A percentile compares a stretch with the other conserved stretches of the same genome.
Evolutionary conservation across 1,140 invertebrate species (phyloP).

Genomic region (Drepana arcuata): DNA sequence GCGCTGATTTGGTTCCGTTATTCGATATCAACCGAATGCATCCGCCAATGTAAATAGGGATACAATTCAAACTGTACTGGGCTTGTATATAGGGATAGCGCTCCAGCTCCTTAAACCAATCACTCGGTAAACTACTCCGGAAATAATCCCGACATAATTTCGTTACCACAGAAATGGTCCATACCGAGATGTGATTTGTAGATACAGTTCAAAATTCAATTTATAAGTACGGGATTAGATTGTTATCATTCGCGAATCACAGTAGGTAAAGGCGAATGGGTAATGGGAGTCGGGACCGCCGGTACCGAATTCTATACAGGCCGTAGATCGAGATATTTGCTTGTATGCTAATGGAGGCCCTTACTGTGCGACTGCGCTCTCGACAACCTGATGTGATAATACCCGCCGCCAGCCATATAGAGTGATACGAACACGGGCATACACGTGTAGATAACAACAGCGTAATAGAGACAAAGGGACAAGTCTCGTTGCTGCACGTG

Average conservation of each 20-base stretch:
- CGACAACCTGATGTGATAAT: slow-evolving; percentile 61
- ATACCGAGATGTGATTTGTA: too few relatives aligned
- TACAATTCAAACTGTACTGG: too few relatives aligned
- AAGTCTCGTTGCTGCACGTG: slow-evolving; percentile 25
- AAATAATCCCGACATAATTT: too few relatives aligned
- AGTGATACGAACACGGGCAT: slow-evolving; percentile 53
- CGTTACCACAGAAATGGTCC: too few relatives aligned
- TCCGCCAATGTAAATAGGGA: too few relatives aligned
- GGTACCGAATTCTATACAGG: slow-evolving; percentile 56
- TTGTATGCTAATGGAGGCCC: slow-evolving; percentile 63
- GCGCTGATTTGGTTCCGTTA: too few relatives aligned
- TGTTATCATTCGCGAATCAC: slow-evolving; percentile 60
- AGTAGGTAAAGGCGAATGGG: slow-evolving; percentile 46
- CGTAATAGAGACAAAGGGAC: slow-evolving; percentile 58
- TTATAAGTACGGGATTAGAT: too few relatives aligned
- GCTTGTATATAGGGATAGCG: too few relatives aligned
- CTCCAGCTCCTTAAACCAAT: too few relatives aligned
- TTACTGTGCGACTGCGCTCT: slow-evolving; percentile 45
- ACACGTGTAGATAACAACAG: slow-evolving; percentile 52
- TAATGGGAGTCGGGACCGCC: slow-evolving; percentile 38
- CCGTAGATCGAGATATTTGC: slow-evolving; percentile 57
- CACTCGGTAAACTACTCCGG: too few relatives aligned
- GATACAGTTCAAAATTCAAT: too few relatives aligned
- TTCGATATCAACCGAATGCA: too few relatives aligned
- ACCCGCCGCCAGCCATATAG: slow-evolving; percentile 51